A percentile compares a stretch with the other conserved stretches of the same genome.
phyloP scores from a whole-genome alignment of 1,140 invertebrate species.

The Cherax destructor region DNA sequence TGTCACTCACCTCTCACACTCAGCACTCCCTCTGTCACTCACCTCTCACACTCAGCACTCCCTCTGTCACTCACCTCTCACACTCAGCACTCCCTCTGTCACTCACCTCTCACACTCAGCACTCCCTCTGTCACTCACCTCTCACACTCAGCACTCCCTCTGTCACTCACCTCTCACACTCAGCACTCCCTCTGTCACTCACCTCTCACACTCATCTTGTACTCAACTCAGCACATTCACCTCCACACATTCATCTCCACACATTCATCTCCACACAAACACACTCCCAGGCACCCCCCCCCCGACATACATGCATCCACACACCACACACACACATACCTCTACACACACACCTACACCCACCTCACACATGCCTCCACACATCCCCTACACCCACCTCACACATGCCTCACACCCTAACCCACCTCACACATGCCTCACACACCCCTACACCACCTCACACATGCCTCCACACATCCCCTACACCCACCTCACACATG shows the following conservation, averaged over 20 bases:
- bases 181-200: slow-evolving; percentile 27
- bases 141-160: not conserved
- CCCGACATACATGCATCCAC: not conserved
- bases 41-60: not conserved
- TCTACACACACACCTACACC: not conserved
- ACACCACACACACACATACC: not conserved
- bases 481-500: not conserved
- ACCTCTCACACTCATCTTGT: not conserved
- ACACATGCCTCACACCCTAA: too few species aligned
- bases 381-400: not conserved
- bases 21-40: slow-evolving; percentile 27
- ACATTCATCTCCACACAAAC: not conserved
- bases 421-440: too few species aligned
- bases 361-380: not conserved
- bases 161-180: slow-evolving; percentile 32
- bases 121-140: slow-evolving; percentile 32
- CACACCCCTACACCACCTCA: not conserved
- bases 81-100: slow-evolving; percentile 14
- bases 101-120: slow-evolving; percentile 5
- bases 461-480: too few species aligned
- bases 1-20: slow-evolving; percentile 32
- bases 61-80: slow-evolving; percentile 37
- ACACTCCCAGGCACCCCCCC: not conserved
- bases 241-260: slow-evolving; percentile 10
- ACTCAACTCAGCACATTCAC: too few species aligned